Base-by-base conservation (phyloP, 2,888 invertebrate genomes). In the Rotaria macrura region DNA sequence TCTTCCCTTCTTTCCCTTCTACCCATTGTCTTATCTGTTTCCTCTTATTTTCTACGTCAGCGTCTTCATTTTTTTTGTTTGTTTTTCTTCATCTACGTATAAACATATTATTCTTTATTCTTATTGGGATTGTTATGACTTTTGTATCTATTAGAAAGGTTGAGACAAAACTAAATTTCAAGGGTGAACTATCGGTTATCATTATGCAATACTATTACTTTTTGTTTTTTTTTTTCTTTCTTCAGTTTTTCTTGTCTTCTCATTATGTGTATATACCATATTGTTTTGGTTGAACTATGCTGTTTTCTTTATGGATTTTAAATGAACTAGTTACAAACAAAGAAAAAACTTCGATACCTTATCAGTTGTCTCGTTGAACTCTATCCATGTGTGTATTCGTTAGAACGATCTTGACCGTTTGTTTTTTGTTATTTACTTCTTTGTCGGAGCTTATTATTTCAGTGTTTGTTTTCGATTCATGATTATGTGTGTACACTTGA, bases 31-130 rank as follows among this genome's bases (percentile, higher is more conserved):
- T 29, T 34, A 10, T 34, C 17, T 34, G n/a, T n/a, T 2, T 7
- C 34, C 65, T 34, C 65, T 34, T 65, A 65, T 65, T 65, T 65
- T 65, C 65, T 65, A 65, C 34, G 3, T 34, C 65, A 34, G 20
- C 38, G 34, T 65, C 34, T 65, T 1, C 10, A 25, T 54, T 1
- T 54, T 20, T 65, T 65, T 29, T 65, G 34, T 34, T 34, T 38
- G 65, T 29, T 65, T 38, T 65, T 65, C 65, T 65, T 34, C 65
- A 34, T 65, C 65, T 65, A 38, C 65, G 34, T 20, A 65, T 65
- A 65, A 65, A 65, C 65, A 65, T 34, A 65, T 65, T 65, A 65
- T 34, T 38, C 65, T 65, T 65, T 65, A 65, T 65, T 65, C 65
- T 65, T 65, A 65, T 65, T 65, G 65, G 65, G 65, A 34, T 65